A percentile compares a stretch with the other conserved stretches of the same genome.
Conservation (phyloP, 1,140 invertebrate genomes). For the Laodelphax striatellus region DNA sequence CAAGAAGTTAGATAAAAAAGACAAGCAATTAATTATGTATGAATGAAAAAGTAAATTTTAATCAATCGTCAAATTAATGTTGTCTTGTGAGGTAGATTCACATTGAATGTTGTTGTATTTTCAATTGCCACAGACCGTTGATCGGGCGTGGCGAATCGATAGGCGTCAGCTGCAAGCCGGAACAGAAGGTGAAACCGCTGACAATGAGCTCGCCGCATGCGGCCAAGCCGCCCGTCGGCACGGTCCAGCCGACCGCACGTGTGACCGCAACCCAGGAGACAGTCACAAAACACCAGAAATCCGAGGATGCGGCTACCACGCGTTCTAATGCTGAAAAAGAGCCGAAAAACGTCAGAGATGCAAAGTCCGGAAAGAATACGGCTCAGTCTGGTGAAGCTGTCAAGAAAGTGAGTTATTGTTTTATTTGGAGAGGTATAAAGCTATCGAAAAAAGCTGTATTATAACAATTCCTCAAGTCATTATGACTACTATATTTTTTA, state of each 20-base stretch:
- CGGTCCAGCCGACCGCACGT: conserved; percentile 41
- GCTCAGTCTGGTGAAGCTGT: neutral
- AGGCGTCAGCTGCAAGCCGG: conserved; percentile 3
- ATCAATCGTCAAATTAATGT: too few species aligned
- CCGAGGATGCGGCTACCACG: neutral
- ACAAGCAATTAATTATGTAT: too few species aligned
- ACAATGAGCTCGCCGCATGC: conserved; percentile 1
- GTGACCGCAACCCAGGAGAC: conserved; percentile 15
- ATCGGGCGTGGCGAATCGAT: too few species aligned
- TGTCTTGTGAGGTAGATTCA: too few species aligned
- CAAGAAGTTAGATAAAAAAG: too few species aligned
- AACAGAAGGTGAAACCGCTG: conserved; percentile 24
- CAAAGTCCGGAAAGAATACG: neutral
- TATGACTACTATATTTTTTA: too few species aligned
- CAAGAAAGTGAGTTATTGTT: neutral
- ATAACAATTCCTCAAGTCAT: too few species aligned
- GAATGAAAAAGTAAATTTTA: too few species aligned
- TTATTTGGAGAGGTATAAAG: too few species aligned
- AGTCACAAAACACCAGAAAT: neutral
- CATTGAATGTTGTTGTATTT: too few species aligned
- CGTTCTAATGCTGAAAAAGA: neutral
- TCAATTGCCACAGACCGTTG: too few species aligned
- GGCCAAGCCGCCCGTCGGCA: conserved; percentile 41
- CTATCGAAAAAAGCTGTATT: too few species aligned
- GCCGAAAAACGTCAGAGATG: conserved; percentile 1